phyloP scores from a whole-genome alignment of 64 coral and sea anemone species.

The Actinia equina region DNA sequence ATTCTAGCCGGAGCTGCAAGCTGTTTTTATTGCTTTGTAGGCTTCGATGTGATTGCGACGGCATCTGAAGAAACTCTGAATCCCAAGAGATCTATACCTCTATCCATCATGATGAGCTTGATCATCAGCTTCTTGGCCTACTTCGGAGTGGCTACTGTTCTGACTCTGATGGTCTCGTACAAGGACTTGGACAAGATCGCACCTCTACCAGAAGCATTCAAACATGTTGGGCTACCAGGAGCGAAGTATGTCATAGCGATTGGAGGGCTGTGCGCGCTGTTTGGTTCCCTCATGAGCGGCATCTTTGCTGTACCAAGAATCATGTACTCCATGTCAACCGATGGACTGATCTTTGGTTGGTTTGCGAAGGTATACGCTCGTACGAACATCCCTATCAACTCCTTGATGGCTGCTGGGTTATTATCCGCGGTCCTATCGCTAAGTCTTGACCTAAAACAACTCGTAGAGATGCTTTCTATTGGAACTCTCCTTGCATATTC shows the following conservation, averaged over 20 bases:
- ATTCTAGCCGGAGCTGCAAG: constrained; percentile 91
- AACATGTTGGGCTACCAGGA: constrained; percentile 56
- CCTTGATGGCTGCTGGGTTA: constrained; percentile 64
- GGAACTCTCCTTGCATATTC: constrained; percentile 93
- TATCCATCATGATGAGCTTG: constrained; percentile 82
- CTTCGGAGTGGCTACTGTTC: constrained; percentile 79
- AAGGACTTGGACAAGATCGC: constrained; percentile 74
- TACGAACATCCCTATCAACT: constrained; percentile 78
- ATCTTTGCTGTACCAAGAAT: constrained; percentile 96
- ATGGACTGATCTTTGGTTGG: constrained; percentile 81
- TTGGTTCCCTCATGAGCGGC: constrained; percentile 91
- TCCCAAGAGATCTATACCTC: constrained; percentile 82
- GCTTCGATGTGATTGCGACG: constrained; percentile 98
- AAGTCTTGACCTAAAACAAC: constrained; percentile 77
- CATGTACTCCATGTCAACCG: constrained; percentile 92
- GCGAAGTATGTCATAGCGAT: constrained; percentile 91
- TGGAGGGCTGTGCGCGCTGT: constrained; percentile 84
- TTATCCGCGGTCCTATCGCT: constrained; percentile 72
- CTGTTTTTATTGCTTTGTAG: constrained; percentile 98
- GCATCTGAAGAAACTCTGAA: constrained; percentile 94
- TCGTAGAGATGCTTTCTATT: constrained; percentile 97
- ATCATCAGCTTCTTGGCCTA: constrained; percentile 91
- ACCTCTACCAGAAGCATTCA: constrained; percentile 85
- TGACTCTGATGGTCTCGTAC: constrained; percentile 89
- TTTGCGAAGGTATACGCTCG: constrained; percentile 63